These are phyloP conservation scores for Cephus rjabovi DNA, from an alignment of 2,888 invertebrate species.

Conservation along the genomic window DNA sequence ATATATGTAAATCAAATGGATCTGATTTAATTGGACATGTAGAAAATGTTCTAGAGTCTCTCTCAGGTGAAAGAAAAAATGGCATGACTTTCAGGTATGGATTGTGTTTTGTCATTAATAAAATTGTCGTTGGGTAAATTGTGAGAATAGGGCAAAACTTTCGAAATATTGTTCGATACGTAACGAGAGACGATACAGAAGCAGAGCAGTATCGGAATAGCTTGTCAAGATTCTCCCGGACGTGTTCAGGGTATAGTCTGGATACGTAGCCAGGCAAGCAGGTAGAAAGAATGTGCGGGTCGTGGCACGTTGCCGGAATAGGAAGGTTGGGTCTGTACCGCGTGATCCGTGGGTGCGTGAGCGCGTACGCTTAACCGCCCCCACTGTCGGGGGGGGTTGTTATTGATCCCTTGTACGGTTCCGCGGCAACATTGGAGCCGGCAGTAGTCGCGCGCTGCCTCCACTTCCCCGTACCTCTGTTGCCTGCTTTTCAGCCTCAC, in stretches of 20 bases:
- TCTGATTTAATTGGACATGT: neutral
- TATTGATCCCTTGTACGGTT: slow-evolving; percentile 43
- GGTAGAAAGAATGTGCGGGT: neutral
- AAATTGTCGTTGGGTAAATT: neutral
- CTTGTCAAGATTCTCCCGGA: neutral
- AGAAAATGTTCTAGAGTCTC: no score
- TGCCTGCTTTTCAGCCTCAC: slow-evolving; percentile 12
- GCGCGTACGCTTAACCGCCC: slow-evolving; percentile 8
- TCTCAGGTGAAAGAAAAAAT: no score
- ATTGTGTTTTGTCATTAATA: neutral
- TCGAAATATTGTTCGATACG: neutral
- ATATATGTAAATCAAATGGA: neutral
- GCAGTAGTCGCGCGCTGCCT: neutral
- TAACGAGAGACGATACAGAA: neutral
- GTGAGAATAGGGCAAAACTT: neutral
- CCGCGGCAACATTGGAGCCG: neutral
- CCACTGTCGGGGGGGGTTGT: slow-evolving; percentile 44
- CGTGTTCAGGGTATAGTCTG: neutral
- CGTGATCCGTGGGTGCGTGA: neutral
- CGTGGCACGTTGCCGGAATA: neutral
- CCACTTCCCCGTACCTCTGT: neutral
- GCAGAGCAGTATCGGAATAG: neutral
- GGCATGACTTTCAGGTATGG: no score
- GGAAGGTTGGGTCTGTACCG: neutral
- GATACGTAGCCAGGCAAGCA: neutral